Conservation (phyloP, 2,113 vertebrate species). For the Nycticebus coucang region DNA sequence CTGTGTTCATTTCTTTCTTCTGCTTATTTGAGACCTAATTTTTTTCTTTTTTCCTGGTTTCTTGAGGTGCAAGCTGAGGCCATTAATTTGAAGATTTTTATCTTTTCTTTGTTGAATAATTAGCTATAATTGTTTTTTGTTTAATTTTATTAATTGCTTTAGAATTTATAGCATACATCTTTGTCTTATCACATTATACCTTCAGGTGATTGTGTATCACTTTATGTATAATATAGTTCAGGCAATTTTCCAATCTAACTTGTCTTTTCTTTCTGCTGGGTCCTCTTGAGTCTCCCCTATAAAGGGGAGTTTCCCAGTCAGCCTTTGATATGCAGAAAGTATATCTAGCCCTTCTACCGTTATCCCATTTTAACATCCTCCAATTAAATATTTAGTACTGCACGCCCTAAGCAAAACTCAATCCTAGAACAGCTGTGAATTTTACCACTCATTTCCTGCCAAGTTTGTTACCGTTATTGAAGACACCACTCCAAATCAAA, state of each 20-base stretch:
- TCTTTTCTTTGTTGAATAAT: neutral
- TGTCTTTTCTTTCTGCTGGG: neutral
- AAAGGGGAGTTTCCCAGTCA: neutral
- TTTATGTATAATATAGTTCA: neutral
- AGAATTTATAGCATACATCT: neutral
- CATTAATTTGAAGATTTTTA: neutral
- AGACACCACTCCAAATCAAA: neutral
- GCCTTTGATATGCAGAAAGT: neutral
- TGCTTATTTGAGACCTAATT: neutral
- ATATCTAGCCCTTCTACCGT: neutral
- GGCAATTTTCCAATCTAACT: neutral
- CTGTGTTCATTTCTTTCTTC: neutral
- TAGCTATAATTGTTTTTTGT: neutral
- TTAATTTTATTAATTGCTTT: neutral
- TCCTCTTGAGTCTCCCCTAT: neutral
- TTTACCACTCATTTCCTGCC: neutral
- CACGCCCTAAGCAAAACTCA: neutral
- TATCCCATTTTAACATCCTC: neutral
- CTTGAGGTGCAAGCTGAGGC: neutral
- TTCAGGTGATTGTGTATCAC: neutral
- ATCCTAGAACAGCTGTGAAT: neutral
- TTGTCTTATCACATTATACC: neutral
- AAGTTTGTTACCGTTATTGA: neutral
- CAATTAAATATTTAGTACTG: neutral
- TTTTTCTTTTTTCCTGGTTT: neutral